A percentile compares a stretch with the other conserved stretches of the same genome.
These are phyloP conservation scores for Triplophysa rosa DNA, from an alignment of 2,113 vertebrate genomes.

Conservation along the genomic window DNA sequence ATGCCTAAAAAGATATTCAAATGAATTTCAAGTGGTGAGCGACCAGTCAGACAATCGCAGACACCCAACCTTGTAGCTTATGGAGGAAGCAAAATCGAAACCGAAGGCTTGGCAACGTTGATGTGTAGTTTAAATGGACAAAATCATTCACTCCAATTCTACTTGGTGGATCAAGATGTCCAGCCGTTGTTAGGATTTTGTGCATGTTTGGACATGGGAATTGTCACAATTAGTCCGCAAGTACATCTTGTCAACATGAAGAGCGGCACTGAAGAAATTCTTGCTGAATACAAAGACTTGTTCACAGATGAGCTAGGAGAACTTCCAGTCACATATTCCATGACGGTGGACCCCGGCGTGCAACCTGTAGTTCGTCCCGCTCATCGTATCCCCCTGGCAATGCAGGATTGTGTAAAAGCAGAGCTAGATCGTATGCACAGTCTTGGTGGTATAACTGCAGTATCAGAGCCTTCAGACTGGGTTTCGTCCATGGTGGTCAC, in stretches of 20 bases:
- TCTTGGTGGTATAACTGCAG: conserved; percentile 18
- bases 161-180: conserved; percentile 41
- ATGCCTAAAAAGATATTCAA: conserved; percentile 20
- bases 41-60: not conserved
- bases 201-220: conserved; percentile 37
- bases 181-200: conserved; percentile 38
- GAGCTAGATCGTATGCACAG: not conserved
- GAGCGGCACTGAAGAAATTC: conserved; percentile 26
- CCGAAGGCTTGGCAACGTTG: conserved; percentile 23
- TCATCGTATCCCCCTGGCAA: conserved; percentile 24
- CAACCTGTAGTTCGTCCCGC: conserved; percentile 21
- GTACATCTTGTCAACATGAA: conserved; percentile 18
- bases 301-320: conserved; percentile 38
- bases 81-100: conserved; percentile 25
- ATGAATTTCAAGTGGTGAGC: not conserved
- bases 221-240: conserved; percentile 40
- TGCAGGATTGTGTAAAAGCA: conserved; percentile 4
- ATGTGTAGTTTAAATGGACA: conserved; percentile 32
- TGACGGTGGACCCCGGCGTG: conserved; percentile 39
- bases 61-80: conserved; percentile 41
- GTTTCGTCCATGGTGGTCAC: conserved; percentile 45
- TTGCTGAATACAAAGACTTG: conserved; percentile 29
- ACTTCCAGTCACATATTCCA: conserved; percentile 44
- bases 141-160: conserved; percentile 29
- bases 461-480: not conserved